Base-by-base conservation (phyloP, 1,140 invertebrate species). In the Platyscapa corneri region DNA sequence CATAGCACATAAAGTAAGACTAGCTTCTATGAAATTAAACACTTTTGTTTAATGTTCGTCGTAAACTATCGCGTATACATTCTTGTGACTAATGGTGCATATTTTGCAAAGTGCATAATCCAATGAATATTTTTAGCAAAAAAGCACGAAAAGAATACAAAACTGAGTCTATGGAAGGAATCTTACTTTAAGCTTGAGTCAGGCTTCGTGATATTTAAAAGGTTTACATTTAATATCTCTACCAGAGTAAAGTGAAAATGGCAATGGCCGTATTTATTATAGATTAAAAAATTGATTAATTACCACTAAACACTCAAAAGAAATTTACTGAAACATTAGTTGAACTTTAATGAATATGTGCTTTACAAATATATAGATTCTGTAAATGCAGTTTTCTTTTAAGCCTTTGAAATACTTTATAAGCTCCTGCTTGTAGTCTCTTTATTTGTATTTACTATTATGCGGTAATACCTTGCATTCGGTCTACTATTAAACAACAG, bases 11-110 rank as follows among this genome's bases (percentile, higher is more conserved):
- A 34, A 18, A 20, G n/a, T 5, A 42, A 46, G 23, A 3, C 27
- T 5, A 12, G 7, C 23, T 83, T 46, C 82, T 83, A 60, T 83
- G 82, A 83, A 83, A 83, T 83, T 75, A 53, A 83, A 83, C 82
- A 83, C 72, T 76, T 83, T 83, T 76, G 72, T 83, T 39, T 83
- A 76, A 74, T 75, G 37, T 42, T 64, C 53, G 34, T 53, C 32
- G n/a, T 27, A 37, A 53, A 67, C 60, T 76, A 83, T 65, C 72
- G 76, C 12, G 23, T 75, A 83, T 83, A 72, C 64, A 64, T 75
- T 56, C 53, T 46, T 32, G 70, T 83, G 74, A 65, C 53, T 76
- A 83, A 83, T 76, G 81, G 49, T 42, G 32, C 37, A 75, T 14
- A 34, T 75, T 75, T 16, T 37, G 30, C 10, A 1, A 18, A 56